Conservation (phyloP, 2,113 vertebrate genomes). For the Rhinopithecus roxellana region DNA sequence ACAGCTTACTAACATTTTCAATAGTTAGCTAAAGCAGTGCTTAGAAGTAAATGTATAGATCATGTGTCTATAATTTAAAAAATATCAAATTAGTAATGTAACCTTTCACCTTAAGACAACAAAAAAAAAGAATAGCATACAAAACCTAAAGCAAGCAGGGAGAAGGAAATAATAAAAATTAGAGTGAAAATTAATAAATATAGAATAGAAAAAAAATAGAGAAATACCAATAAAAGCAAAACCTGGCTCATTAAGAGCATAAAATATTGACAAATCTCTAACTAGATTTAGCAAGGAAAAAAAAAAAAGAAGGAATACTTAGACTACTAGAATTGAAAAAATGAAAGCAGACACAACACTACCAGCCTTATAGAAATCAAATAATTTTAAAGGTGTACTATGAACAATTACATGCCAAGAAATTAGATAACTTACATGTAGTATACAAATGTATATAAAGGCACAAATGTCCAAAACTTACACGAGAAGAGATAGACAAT, state of each 20-base stretch:
- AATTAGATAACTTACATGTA: background rate
- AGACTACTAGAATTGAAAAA: background rate
- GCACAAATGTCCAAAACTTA: background rate
- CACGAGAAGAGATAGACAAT: background rate
- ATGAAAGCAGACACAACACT: background rate
- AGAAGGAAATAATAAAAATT: background rate
- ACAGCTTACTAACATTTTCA: background rate
- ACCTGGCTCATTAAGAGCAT: background rate
- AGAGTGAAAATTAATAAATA: background rate
- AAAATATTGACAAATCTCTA: background rate
- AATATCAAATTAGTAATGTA: background rate
- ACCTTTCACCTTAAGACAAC: background rate
- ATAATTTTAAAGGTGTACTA: background rate
- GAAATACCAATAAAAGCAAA: background rate
- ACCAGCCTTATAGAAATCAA: background rate
- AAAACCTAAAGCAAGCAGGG: background rate
- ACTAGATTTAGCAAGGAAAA: background rate
- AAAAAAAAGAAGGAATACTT: background rate
- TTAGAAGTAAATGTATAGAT: background rate
- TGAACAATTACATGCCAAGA: background rate
- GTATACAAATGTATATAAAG: background rate
- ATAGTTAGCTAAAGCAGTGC: background rate
- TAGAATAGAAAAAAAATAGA: background rate
- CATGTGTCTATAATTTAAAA: background rate
- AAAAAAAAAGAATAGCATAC: background rate